Evolutionary conservation across 2,888 invertebrate species (phyloP).

Genomic region (Beris chalybata): DNA sequence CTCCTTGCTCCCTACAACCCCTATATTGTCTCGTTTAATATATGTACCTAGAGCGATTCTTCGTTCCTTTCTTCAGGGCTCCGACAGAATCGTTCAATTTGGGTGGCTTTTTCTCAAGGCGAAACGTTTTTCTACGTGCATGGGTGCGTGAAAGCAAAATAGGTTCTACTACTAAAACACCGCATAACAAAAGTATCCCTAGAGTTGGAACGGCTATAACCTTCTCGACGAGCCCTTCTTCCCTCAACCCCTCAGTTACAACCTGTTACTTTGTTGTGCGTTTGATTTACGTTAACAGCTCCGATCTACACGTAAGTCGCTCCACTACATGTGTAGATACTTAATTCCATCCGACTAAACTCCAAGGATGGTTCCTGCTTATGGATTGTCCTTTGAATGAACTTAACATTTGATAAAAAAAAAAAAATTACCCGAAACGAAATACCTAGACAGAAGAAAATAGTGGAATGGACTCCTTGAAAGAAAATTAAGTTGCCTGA

Average conservation of each 20-base stretch:
- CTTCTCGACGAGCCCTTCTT: neutral
- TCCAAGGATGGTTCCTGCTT: too few relatives aligned
- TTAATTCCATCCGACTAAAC: too few relatives aligned
- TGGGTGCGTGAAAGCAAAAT: too few relatives aligned
- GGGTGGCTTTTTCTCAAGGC: conserved; percentile 22
- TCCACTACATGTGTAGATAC: neutral
- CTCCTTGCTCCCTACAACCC: neutral
- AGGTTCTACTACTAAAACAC: too few relatives aligned
- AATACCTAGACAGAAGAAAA: neutral
- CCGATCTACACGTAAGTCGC: conserved; percentile 27
- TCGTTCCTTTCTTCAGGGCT: conserved; percentile 23
- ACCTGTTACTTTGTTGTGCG: conserved; percentile 33
- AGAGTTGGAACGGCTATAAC: too few relatives aligned
- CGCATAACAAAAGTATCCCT: too few relatives aligned
- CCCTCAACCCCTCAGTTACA: conserved; percentile 1
- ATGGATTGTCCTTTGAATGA: too few relatives aligned
- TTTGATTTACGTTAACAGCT: conserved; percentile 31
- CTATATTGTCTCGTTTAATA: conserved; percentile 1
- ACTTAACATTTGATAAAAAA: too few relatives aligned
- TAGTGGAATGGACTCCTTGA: conserved; percentile 8
- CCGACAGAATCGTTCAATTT: conserved; percentile 36
- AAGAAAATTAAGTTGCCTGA: conserved; percentile 13
- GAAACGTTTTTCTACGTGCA: too few relatives aligned
- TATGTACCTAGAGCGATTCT: conserved; percentile 1
- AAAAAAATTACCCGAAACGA: too few relatives aligned